Conservation (phyloP, 2,113 vertebrate species). For the Actenoides hombroni region DNA sequence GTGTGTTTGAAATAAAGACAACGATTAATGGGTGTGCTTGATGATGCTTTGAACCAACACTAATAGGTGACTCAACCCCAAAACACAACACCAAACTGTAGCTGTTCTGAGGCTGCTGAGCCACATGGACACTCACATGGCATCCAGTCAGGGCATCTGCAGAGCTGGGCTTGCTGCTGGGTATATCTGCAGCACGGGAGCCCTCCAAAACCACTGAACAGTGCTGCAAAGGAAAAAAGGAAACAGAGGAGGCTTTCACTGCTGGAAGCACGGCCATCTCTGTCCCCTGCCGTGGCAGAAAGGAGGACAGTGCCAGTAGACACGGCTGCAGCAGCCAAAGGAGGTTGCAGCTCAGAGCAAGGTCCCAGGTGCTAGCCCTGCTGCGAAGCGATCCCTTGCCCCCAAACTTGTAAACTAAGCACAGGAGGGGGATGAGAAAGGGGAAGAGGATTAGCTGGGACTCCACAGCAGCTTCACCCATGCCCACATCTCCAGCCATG, state of each 20-base stretch:
- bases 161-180: background rate
- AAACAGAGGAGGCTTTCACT: background rate
- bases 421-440: background rate
- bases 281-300: background rate
- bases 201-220: fast-evolving
- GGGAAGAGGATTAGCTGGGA: background rate
- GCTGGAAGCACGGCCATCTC: fast-evolving
- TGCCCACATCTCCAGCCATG: background rate
- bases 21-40: background rate
- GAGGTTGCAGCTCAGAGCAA: background rate
- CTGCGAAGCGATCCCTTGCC: background rate
- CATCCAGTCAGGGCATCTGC: background rate
- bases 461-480: background rate
- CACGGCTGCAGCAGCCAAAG: fast-evolving
- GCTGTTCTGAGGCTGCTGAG: background rate
- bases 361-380: background rate
- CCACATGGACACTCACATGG: no score
- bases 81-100: no score
- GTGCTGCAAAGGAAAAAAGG: background rate
- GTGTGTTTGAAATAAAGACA: background rate
- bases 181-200: background rate
- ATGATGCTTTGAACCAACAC: background rate
- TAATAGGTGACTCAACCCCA: background rate
- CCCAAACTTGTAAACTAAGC: background rate
- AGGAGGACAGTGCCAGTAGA: background rate